These are phyloP conservation scores for Andrena flavipes DNA, from an alignment of 2,888 invertebrate genomes.

Conservation along the genomic window DNA sequence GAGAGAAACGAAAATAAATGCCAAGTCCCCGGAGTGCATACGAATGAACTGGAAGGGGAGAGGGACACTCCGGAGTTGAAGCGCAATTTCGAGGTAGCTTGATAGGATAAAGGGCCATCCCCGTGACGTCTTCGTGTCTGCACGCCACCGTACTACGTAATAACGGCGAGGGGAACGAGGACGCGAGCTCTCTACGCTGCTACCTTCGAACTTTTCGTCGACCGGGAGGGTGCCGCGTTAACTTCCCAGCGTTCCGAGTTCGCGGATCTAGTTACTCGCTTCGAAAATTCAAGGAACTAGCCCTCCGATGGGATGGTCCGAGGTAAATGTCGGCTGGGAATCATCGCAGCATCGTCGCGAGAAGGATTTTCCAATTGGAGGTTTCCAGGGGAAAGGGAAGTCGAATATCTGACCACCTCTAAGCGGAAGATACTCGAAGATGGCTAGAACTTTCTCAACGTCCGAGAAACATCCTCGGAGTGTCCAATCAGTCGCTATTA, in stretches of 20 bases:
- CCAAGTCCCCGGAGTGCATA: conserved; percentile 23
- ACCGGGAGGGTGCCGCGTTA: background rate
- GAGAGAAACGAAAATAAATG: conserved; percentile 48
- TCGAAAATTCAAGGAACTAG: background rate
- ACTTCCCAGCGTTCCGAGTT: conserved; percentile 4
- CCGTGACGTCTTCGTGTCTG: background rate
- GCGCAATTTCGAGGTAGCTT: conserved; percentile 22
- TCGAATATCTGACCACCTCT: too few species aligned
- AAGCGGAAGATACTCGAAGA: background rate
- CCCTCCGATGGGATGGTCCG: background rate
- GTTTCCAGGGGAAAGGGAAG: background rate
- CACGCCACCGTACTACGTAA: background rate
- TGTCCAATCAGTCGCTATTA: conserved; percentile 9
- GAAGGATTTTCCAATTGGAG: background rate
- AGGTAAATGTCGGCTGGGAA: background rate
- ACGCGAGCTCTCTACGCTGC: background rate
- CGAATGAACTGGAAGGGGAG: conserved; percentile 8
- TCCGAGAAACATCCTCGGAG: background rate
- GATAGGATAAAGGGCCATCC: conserved; percentile 12
- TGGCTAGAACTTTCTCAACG: background rate
- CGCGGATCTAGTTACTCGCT: background rate
- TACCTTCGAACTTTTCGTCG: background rate
- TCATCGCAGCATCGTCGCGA: background rate
- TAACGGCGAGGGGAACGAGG: conserved; percentile 3
- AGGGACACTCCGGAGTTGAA: background rate